Evolutionary conservation across 92 coral and sea anemone species (phyloP), one percentile per base, ranked within the genome.

Genomic region (Epizoanthus stellaris): DNA sequence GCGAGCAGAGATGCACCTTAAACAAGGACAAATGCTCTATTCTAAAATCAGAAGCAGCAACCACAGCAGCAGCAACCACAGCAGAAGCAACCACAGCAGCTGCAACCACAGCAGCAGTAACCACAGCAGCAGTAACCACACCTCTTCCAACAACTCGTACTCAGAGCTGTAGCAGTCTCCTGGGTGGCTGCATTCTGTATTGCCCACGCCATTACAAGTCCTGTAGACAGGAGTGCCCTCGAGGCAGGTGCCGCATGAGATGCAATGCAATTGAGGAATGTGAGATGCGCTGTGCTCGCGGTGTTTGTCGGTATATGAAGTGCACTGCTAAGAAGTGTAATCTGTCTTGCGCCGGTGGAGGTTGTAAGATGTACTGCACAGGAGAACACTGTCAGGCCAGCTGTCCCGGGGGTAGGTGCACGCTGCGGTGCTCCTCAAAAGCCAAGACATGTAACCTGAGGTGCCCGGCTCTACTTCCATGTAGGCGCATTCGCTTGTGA

Each of bases 1-100:
- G 84, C 12, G 84, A 80, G 40, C 84, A 80, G 43, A n/a, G 73
- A 3, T 80, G 84, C 67, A 80, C 84, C 5, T 0, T 80, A 1
- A 80, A 80, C 60, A 80, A 80, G 58, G 84, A 63, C 73, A 15
- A 43, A 67, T 80, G 84, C 36, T n/a, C 17, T n/a, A n/a, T 61
- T 52, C 12, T 52, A 52, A 52, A 52, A 52, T 52, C 56, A 52
- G 10, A 2, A 1, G 14, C 14, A 52, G 56, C 56, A 5, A 6
- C 56, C 10, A 52, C 56, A 7, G 2, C 56, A 9, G 14, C 13
- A 11, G 54, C 54, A 6, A 6, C 56, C 3, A 11, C 56, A 9
- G 14, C 54, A 11, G 54, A 9, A 6, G 12, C 56, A 9, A 52
- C 56, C 2, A 11, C 56, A 52, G 56, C 56, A 9, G 56, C 56